Base-by-base conservation (phyloP, 2,888 invertebrate genomes). In the Carabus problematicus region DNA sequence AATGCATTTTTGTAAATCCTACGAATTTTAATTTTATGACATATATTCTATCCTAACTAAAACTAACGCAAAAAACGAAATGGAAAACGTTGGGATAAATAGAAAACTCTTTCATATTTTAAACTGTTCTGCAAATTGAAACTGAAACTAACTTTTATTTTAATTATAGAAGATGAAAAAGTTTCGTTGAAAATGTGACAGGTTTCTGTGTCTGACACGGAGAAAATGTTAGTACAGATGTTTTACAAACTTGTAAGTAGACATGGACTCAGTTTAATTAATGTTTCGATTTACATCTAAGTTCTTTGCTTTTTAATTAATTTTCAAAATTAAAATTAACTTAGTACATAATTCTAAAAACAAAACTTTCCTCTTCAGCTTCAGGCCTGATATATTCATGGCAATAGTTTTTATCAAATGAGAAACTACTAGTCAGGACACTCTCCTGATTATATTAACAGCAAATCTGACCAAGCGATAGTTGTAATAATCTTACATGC, bases 131-230 rank as follows among this genome's bases (percentile, higher is more conserved):
- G 66, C 59, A 58, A 66, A 66, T 47, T 66, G 59, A 66, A 66
- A 66, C 47, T 66, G 58, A 18, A 66, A 49, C 66, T 41, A 66
- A 66, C 66, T 66, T 66, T 45, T 59, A 66, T 66, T 66, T 66
- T 66, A 66, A 66, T 66, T 66, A 66, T 59, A 59, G 66, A 66
- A 58, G 47, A 66, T 66, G 64, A 66, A 66, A 52, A 66, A 58
- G 66, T 66, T 64, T 49, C 56, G 14, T 45, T 59, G 43, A 55
- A 64, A 64, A 14, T 66, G 66, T 66, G 66, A 59, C 49, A 45
- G 64, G 39, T 55, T 52, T 64, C 66, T 66, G 66, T 66, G 18
- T 47, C 16, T 66, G 66, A 66, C 66, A 66, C 29, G 63, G 54
- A 63, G 56, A 66, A 47, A 58, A 40, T 54, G 52, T 59, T 66